A percentile compares a stretch with the other conserved stretches of the same genome.
Evolutionary conservation across 2,113 vertebrate species (phyloP).

Genomic region (Turdus rufiventris): DNA sequence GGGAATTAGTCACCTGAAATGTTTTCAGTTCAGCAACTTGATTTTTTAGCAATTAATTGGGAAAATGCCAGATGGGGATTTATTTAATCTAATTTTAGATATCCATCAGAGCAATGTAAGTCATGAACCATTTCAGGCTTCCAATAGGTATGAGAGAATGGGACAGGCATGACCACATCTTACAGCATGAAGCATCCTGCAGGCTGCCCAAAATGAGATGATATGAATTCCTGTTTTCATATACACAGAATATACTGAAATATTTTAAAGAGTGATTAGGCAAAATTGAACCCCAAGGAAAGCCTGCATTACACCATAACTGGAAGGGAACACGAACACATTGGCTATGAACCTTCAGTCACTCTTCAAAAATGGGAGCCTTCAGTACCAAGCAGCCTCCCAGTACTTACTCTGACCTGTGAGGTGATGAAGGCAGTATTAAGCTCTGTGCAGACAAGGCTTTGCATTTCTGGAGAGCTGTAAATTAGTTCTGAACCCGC

Average conservation of each 20-base stretch:
- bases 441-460: not conserved
- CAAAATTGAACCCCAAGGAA: not conserved
- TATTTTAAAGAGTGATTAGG: not conserved
- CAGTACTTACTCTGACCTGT: not conserved
- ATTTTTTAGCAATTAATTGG: not conserved
- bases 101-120: not conserved
- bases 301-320: not conserved
- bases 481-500: not conserved
- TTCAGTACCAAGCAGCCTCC: not conserved
- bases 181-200: not conserved
- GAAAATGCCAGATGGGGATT: not conserved
- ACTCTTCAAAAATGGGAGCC: not conserved
- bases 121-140: not conserved
- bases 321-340: not conserved
- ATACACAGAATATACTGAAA: not conserved
- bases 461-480: not conserved
- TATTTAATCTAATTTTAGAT: not conserved
- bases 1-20: not conserved
- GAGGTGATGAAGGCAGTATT: not conserved
- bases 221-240: not conserved
- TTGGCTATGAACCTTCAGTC: not conserved
- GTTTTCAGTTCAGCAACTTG: not conserved
- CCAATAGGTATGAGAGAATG: fast-evolving
- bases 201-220: not conserved
- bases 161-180: not conserved